A percentile compares a stretch with the other conserved stretches of the same genome.
These are phyloP conservation scores for Montipora capitata DNA, from an alignment of 92 coral and sea anemone genomes.

Conservation along the genomic window DNA sequence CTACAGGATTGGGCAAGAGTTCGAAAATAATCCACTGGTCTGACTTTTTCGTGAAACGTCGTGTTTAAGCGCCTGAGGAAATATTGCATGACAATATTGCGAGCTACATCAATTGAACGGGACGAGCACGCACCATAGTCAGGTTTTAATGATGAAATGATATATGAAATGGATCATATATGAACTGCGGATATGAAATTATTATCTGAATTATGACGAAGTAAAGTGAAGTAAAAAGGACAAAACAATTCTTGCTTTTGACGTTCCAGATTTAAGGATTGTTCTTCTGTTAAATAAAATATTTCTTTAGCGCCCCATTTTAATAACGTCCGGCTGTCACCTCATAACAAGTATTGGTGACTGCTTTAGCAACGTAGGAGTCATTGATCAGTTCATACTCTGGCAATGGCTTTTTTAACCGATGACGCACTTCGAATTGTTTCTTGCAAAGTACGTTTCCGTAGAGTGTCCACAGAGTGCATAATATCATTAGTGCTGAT, in stretches of 20 bases:
- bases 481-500: too few species aligned
- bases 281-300: too few species aligned
- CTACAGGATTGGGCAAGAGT: too few species aligned
- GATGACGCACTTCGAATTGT: conserved; percentile 35
- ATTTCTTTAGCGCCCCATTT: too few species aligned
- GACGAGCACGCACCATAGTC: neutral
- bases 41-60: neutral
- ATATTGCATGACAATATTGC: conserved; percentile 1
- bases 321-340: too few species aligned
- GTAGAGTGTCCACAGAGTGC: neutral
- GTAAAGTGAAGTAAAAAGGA: too few species aligned
- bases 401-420: conserved; percentile 1
- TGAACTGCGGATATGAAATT: too few species aligned
- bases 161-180: neutral
- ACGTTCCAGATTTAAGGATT: too few species aligned
- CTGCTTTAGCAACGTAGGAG: conserved; percentile 47
- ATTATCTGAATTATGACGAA: too few species aligned
- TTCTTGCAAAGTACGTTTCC: conserved; percentile 12
- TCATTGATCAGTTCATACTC: conserved; percentile 4
- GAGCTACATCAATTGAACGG: neutral
- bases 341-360: neutral
- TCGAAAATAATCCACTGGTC: too few species aligned
- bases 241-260: too few species aligned
- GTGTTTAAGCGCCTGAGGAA: neutral
- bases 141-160: neutral